phyloP scores from a whole-genome alignment of 2,888 invertebrate species.

The Polydesmus complanatus region DNA sequence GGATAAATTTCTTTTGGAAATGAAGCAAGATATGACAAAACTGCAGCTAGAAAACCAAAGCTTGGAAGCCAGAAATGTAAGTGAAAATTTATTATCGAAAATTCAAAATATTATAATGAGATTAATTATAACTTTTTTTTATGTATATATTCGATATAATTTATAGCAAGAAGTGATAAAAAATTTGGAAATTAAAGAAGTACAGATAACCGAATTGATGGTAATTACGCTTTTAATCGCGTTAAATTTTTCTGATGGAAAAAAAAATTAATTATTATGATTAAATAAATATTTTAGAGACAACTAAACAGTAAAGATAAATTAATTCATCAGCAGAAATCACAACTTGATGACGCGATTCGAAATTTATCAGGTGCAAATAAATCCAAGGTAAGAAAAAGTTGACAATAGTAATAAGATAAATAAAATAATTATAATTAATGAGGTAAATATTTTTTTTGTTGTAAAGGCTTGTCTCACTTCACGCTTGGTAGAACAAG shows the following conservation, averaged over 20 bases:
- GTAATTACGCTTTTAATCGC: background rate
- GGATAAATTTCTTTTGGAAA: slow-evolving; percentile 11
- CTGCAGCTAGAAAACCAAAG: slow-evolving; percentile 7
- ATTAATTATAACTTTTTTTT: too few relatives aligned
- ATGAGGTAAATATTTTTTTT: background rate
- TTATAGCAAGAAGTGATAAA: slow-evolving; percentile 2
- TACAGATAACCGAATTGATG: slow-evolving; percentile 9
- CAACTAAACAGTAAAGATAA: slow-evolving; percentile 18
- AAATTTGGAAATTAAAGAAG: slow-evolving; percentile 7
- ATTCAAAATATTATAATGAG: too few relatives aligned
- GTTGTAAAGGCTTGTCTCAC: slow-evolving; percentile 15
- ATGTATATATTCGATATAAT: too few relatives aligned
- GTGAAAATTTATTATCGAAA: too few relatives aligned
- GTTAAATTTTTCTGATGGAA: background rate
- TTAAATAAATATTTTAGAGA: slow-evolving; percentile 4
- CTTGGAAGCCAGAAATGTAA: slow-evolving; percentile 12
- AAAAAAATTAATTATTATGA: background rate
- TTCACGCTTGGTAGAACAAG: slow-evolving; percentile 17
- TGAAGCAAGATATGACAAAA: slow-evolving; percentile 10
- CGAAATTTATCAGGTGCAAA: slow-evolving; percentile 15
- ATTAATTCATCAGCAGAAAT: slow-evolving; percentile 18
- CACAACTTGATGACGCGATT: slow-evolving; percentile 19
- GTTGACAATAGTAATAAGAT: too few relatives aligned
- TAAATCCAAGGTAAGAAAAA: slow-evolving; percentile 17
- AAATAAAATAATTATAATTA: too few relatives aligned